These are phyloP conservation scores for Fulmarus glacialis DNA, from an alignment of 2,113 vertebrate species.

Conservation along the genomic window DNA sequence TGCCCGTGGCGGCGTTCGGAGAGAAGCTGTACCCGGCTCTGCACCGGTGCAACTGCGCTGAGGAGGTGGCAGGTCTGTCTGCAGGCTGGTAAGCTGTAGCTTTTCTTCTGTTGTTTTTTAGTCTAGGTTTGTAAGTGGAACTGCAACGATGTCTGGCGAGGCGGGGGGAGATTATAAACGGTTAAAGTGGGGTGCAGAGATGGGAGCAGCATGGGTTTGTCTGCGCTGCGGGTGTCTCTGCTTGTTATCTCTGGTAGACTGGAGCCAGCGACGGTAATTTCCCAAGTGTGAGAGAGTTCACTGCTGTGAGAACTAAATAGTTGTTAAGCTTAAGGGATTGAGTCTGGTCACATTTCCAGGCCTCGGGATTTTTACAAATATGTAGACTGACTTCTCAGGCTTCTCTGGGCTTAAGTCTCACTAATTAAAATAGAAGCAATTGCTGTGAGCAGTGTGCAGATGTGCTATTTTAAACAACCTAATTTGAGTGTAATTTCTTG, in stretches of 20 bases:
- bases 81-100: not conserved
- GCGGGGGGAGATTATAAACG: not conserved
- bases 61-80: not conserved
- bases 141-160: rapidly evolving
- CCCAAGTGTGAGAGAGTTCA: not conserved
- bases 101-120: not conserved
- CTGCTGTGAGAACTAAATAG: not conserved
- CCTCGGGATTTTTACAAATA: not conserved
- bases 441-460: not conserved
- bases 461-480: not conserved
- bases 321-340: not conserved
- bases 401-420: rapidly evolving
- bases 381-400: rapidly evolving
- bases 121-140: not conserved
- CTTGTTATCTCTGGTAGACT: not conserved
- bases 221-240: rapidly evolving
- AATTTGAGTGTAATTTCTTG: not conserved
- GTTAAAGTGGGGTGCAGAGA: not conserved
- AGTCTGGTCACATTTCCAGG: not conserved
- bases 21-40: not conserved
- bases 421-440: not conserved
- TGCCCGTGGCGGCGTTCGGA: not conserved
- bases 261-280: not conserved
- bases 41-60: too few species aligned
- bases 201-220: not conserved